Conservation (phyloP, 2,888 invertebrate genomes). For the Stegophylla sp. region DNA sequence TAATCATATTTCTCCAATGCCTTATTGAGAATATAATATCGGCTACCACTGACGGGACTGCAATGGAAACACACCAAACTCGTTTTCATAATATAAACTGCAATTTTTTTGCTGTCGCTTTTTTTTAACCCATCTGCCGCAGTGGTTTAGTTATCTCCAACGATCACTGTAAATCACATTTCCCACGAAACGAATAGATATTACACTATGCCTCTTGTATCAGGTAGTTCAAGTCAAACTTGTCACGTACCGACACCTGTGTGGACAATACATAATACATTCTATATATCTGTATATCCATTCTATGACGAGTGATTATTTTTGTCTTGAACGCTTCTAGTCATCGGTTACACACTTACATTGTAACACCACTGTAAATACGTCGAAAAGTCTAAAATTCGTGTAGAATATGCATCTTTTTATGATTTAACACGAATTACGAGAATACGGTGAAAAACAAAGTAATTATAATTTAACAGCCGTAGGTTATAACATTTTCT, state of each 20-base stretch:
- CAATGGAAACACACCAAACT: conserved; percentile 37
- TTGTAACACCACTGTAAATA: no score
- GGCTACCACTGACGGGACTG: not conserved
- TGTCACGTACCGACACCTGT: conserved; percentile 5
- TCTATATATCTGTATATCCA: no score
- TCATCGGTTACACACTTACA: no score
- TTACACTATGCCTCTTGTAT: conserved; percentile 30
- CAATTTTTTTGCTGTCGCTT: conserved; percentile 32
- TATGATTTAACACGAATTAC: no score
- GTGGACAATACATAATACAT: no score
- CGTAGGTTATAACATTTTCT: no score
- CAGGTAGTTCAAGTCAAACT: conserved; percentile 38
- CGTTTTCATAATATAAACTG: conserved; percentile 26
- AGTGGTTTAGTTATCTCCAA: not conserved
- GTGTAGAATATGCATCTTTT: no score
- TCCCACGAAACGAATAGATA: conserved; percentile 43
- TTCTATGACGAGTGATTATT: no score
- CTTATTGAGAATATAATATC: conserved; percentile 12
- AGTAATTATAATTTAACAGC: no score
- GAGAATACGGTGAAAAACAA: no score
- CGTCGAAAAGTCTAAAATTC: no score
- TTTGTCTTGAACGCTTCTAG: no score
- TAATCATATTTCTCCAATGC: conserved; percentile 27
- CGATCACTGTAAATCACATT: conserved; percentile 20
- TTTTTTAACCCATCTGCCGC: not conserved